Percentiles rank a stretch among this genome's conserved stretches.
These are phyloP conservation scores for Trinorchestia longiramus DNA, from an alignment of 1,140 invertebrate species.

Conservation along the genomic window DNA sequence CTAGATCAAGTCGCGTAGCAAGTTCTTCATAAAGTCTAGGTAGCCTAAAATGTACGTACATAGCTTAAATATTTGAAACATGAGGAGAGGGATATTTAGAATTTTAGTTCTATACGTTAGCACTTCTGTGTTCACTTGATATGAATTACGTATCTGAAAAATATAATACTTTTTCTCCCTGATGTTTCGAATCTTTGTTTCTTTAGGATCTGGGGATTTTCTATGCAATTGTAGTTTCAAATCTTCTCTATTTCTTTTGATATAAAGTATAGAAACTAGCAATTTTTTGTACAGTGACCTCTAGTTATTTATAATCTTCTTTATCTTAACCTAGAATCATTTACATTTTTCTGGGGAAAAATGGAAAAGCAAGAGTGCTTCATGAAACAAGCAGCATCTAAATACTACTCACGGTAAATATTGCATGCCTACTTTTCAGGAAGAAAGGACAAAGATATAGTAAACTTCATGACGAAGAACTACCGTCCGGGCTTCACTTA, in stretches of 20 bases:
- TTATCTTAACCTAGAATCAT: neutral
- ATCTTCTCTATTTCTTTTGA: neutral
- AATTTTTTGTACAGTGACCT: neutral
- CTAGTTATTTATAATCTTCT: neutral
- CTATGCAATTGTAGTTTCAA: neutral
- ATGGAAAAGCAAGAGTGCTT: neutral
- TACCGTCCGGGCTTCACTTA: constrained; percentile 86
- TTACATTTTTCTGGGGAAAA: neutral
- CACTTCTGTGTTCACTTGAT: too few relatives aligned
- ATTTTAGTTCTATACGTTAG: too few relatives aligned
- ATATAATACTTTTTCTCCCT: too few relatives aligned
- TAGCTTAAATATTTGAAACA: too few relatives aligned
- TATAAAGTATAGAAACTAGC: neutral
- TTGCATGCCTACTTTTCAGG: neutral
- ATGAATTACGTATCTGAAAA: too few relatives aligned
- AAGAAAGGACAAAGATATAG: neutral
- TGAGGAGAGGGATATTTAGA: too few relatives aligned
- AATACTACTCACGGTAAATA: neutral
- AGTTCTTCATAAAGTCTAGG: too few relatives aligned
- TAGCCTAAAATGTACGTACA: too few relatives aligned
- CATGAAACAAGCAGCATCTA: neutral
- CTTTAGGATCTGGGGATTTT: too few relatives aligned
- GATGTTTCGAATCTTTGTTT: too few relatives aligned
- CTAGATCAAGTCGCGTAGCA: too few relatives aligned
- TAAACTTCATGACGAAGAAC: constrained; percentile 72